These are phyloP conservation scores for Nesometra sesokonis DNA, from an alignment of 35 echinoderm and acorn worm species.

Conservation along the genomic window DNA sequence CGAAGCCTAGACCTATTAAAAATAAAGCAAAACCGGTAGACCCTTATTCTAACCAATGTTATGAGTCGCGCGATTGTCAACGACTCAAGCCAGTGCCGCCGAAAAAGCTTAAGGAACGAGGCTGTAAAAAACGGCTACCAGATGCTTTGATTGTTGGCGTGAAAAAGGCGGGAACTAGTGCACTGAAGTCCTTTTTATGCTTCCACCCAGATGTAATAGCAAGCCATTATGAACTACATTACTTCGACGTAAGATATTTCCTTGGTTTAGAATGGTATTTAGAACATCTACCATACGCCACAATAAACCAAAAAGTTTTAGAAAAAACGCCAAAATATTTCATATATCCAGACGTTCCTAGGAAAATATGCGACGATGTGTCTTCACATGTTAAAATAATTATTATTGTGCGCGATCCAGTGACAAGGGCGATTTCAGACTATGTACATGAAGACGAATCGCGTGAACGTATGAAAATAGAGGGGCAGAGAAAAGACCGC, in stretches of 20 bases:
- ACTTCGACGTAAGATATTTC: not conserved
- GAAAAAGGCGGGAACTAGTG: conserved; percentile 36
- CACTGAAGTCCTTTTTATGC: conserved; percentile 23
- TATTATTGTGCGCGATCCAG: conserved; percentile 33
- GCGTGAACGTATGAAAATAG: not conserved
- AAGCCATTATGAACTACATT: not conserved
- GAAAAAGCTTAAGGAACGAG: not conserved
- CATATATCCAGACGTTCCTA: conserved; percentile 15
- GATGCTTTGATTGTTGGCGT: conserved; percentile 32
- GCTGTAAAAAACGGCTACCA: conserved; percentile 24
- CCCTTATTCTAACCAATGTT: not conserved
- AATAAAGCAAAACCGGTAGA: not conserved
- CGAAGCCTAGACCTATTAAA: not conserved
- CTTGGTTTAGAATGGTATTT: conserved; percentile 62
- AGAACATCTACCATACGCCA: conserved; percentile 45
- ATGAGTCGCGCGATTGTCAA: not conserved
- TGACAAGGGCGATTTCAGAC: conserved; percentile 32
- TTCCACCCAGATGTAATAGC: conserved; percentile 19
- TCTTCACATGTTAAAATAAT: conserved; percentile 27
- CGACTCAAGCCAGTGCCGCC: not conserved
- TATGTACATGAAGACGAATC: conserved; percentile 13
- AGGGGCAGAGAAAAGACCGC: not conserved
- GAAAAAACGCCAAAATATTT: conserved; percentile 84
- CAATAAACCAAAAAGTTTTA: conserved; percentile 39
- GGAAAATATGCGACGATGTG: conserved; percentile 15